phyloP scores from a whole-genome alignment of 2,888 invertebrate species.

The Philhelius pedissequus region DNA sequence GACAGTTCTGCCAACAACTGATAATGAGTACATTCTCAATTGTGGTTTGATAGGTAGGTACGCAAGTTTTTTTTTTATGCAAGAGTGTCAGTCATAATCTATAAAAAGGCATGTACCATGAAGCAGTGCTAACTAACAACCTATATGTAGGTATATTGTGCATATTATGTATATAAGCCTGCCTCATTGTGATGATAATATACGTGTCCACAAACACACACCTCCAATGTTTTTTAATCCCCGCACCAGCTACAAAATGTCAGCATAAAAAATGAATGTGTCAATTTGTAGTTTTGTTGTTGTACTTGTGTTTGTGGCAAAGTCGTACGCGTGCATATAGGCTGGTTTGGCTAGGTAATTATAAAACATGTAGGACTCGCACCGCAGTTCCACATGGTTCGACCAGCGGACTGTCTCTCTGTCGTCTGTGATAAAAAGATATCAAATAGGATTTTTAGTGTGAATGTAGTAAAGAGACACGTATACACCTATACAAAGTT shows the following conservation, averaged over 20 bases:
- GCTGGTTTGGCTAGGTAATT: slow-evolving; percentile 6
- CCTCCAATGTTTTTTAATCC: neutral
- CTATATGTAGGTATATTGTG: too few species aligned
- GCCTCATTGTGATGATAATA: too few species aligned
- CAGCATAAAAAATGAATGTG: neutral
- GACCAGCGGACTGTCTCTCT: slow-evolving; percentile 32
- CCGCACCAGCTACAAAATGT: neutral
- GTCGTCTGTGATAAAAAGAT: slow-evolving; percentile 29
- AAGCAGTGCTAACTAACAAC: too few species aligned
- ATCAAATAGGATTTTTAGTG: neutral
- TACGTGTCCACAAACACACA: too few species aligned
- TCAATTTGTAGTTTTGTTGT: neutral
- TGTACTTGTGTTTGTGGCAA: neutral
- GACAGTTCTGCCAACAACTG: too few species aligned
- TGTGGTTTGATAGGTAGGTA: too few species aligned
- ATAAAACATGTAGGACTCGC: slow-evolving; percentile 12
- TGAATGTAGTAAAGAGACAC: slow-evolving; percentile 22
- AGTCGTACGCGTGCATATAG: neutral
- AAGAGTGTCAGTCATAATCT: too few species aligned
- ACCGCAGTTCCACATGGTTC: neutral
- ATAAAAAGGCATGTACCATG: too few species aligned
- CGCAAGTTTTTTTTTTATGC: too few species aligned
- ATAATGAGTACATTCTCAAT: too few species aligned
- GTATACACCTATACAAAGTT: neutral
- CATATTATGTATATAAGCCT: too few species aligned